A percentile compares a stretch with the other conserved stretches of the same genome.
phyloP scores from a whole-genome alignment of 2,113 vertebrate genomes.

The Colius striatus region DNA sequence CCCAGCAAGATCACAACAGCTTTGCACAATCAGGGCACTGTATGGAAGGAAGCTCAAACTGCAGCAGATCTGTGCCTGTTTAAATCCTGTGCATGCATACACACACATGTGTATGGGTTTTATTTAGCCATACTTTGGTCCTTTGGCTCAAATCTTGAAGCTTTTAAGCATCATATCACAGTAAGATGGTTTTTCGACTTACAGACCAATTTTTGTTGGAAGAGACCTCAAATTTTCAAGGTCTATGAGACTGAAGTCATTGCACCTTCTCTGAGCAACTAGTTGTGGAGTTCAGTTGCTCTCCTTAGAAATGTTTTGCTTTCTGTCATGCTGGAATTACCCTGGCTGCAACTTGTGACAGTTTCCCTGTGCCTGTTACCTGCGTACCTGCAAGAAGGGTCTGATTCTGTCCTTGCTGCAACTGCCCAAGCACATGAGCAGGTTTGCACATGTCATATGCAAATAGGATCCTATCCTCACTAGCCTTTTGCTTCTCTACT shows the following conservation, averaged over 20 bases:
- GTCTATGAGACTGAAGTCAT: neutral
- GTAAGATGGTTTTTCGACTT: neutral
- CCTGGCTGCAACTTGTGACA: neutral
- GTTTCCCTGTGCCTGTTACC: rapidly evolving
- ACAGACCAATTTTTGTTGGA: neutral
- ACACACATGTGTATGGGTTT: rapidly evolving
- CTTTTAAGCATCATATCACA: neutral
- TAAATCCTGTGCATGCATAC: neutral
- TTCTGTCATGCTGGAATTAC: neutral
- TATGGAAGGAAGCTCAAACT: neutral
- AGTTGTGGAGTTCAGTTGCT: neutral
- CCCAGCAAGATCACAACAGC: neutral
- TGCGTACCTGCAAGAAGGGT: neutral
- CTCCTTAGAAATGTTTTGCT: neutral
- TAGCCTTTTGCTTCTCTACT: neutral
- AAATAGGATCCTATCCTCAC: neutral
- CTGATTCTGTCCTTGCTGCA: neutral
- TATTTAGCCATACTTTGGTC: neutral
- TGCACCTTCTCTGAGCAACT: neutral
- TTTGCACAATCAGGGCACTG: neutral
- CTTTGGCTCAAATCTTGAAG: neutral
- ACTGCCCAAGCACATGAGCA: rapidly evolving
- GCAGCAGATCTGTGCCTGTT: neutral
- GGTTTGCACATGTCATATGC: neutral
- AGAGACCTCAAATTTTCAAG: neutral